Evolutionary conservation across 35 echinoderm and acorn worm genomes (phyloP), one percentile per base, ranked within the genome.

Genomic region (Eucidaris tribuloides): DNA sequence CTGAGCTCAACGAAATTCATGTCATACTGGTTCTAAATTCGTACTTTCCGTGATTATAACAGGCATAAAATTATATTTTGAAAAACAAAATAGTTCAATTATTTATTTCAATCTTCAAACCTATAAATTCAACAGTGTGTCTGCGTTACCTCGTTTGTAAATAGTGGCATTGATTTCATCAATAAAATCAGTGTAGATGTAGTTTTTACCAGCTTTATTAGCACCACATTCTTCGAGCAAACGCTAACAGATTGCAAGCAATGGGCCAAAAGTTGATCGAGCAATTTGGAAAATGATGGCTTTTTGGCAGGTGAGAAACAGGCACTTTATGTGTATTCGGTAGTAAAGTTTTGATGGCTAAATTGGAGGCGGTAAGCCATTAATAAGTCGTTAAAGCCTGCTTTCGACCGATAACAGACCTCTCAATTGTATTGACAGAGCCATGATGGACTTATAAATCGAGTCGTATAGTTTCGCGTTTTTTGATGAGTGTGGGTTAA

Each of bases 311-410:
- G 68, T 74, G 68, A 44, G 68, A 74, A 74, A 44, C 25, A 27
- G 35, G 22, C 24, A 32, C 7, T 40, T 72, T 72, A 72, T 44
- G 38, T 74, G 68, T 74, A 74, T 41, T 74, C 68, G 68, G 68
- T 74, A 74, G 68, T 74, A 15, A 36, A 43, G 20, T 44, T 74
- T 44, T 44, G 41, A 74, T 74, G 68, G 68, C 37, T 74, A 36
- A 41, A 74, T 74, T 74, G 29, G 68, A 74, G 68, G 68, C 68
- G 68, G 68, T 36, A 9, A 20, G 41, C 37, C 68, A 74, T 74
- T 44, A 74, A 74, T 74, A 74, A 35, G 68, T 74, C 68, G 68
- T 74, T 74, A 74, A 74, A 74, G 44, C 36, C 68, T 35, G 68
- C 68, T 74, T 74, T 25, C 68, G n/a, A 74, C 35, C 22, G 68